phyloP scores from a whole-genome alignment of 2,888 invertebrate species.

The Mallateleia sp. region DNA sequence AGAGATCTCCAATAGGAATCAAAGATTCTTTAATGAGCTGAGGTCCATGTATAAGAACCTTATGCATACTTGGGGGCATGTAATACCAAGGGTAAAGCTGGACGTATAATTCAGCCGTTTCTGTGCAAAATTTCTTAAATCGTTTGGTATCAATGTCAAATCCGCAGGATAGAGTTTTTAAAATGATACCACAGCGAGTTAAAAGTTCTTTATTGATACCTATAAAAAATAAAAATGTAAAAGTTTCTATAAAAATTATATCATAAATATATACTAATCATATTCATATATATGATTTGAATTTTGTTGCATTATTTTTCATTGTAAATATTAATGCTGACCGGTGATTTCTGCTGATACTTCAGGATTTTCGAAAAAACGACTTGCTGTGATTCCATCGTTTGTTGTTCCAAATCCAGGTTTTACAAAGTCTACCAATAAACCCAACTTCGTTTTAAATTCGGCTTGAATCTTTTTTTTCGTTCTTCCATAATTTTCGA shows the following conservation, averaged over 20 bases:
- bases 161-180: slow-evolving; percentile 13
- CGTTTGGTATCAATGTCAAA: not conserved
- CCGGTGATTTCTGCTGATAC: slow-evolving; percentile 47
- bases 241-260: too few species aligned
- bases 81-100: slow-evolving; percentile 11
- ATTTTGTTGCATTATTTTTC: too few species aligned
- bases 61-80: slow-evolving; percentile 41
- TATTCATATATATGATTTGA: too few species aligned
- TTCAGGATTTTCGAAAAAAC: slow-evolving; percentile 25
- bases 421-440: slow-evolving; percentile 32
- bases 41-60: slow-evolving; percentile 42
- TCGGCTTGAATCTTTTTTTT: slow-evolving; percentile 55
- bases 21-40: slow-evolving; percentile 1
- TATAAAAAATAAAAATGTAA: too few species aligned
- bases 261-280: too few species aligned
- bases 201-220: slow-evolving; percentile 30
- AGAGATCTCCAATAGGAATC: slow-evolving; percentile 22
- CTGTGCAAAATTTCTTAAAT: slow-evolving; percentile 16
- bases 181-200: slow-evolving; percentile 17
- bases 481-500: too few species aligned
- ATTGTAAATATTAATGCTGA: not conserved
- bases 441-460: slow-evolving; percentile 1
- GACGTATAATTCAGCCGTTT: slow-evolving; percentile 18
- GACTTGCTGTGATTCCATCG: slow-evolving; percentile 42
- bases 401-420: slow-evolving; percentile 49